These are phyloP conservation scores for Zaprionus kolodkinae DNA, from an alignment of 1,140 invertebrate species.

Conservation along the genomic window DNA sequence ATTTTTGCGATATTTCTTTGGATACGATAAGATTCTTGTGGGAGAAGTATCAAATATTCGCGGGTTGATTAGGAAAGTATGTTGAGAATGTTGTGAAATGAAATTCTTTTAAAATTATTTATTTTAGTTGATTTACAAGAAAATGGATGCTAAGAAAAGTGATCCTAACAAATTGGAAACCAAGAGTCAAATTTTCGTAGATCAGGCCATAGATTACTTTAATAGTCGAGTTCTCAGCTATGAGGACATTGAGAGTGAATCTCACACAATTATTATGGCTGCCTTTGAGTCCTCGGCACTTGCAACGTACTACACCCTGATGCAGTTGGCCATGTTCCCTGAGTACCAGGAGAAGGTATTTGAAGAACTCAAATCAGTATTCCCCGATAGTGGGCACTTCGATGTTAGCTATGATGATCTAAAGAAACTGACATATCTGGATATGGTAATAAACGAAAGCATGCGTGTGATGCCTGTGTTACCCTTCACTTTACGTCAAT, in stretches of 20 bases:
- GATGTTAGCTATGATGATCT: conserved; percentile 85
- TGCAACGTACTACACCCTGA: conserved; percentile 38
- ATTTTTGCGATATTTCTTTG: not conserved
- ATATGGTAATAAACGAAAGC: conserved; percentile 87
- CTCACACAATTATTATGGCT: conserved; percentile 53
- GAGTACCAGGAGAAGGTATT: conserved; percentile 85
- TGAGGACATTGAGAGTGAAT: conserved; percentile 54
- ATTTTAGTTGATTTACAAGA: conserved; percentile 27
- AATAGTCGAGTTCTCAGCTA: conserved; percentile 36
- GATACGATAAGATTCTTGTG: conserved; percentile 2
- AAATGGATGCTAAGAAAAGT: not conserved
- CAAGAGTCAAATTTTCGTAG: conserved; percentile 19
- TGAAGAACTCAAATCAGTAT: conserved; percentile 87
- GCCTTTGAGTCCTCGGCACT: conserved; percentile 66
- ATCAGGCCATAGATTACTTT: conserved; percentile 40
- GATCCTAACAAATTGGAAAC: not conserved
- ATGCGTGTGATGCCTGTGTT: conserved; percentile 84
- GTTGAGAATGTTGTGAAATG: not conserved
- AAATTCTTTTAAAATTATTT: not conserved
- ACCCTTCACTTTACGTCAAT: conserved; percentile 47
- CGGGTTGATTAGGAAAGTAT: conserved; percentile 10
- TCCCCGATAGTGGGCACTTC: conserved; percentile 83
- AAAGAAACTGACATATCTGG: conserved; percentile 87
- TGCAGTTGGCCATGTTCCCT: conserved; percentile 65
- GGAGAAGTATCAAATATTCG: not conserved